Percentiles rank a stretch among this genome's conserved stretches.
Conservation (phyloP, 2,113 vertebrate genomes). For the Proteles cristata region DNA sequence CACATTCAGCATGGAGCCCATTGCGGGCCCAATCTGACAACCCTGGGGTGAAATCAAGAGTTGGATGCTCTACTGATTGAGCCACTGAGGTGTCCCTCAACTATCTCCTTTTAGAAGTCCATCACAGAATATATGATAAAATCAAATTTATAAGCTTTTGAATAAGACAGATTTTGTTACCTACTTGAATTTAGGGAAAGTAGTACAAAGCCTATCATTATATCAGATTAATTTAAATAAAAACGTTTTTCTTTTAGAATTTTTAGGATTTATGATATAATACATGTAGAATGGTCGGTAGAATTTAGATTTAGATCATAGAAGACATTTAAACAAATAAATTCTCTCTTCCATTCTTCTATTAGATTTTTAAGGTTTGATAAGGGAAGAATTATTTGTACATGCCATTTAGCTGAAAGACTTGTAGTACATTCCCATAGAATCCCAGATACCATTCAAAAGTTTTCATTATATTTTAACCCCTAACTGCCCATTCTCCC, state of each 20-base stretch:
- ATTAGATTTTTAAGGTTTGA: background rate
- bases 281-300: background rate
- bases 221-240: constrained; percentile 1
- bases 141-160: background rate
- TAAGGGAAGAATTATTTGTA: background rate
- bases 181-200: background rate
- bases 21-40: no score
- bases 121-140: background rate
- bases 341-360: background rate
- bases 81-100: background rate
- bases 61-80: no score
- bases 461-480: background rate
- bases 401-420: background rate
- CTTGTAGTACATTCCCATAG: fast-evolving
- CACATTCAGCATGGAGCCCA: no score
- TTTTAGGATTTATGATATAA: background rate
- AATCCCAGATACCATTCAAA: background rate
- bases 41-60: no score
- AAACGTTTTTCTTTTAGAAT: background rate
- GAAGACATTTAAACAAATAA: background rate
- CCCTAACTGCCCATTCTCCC: background rate
- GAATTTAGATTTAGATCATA: background rate
- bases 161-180: background rate
- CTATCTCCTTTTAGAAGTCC: background rate
- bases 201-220: background rate